phyloP scores from a whole-genome alignment of 2,888 invertebrate species.

The Laothoe populi region DNA sequence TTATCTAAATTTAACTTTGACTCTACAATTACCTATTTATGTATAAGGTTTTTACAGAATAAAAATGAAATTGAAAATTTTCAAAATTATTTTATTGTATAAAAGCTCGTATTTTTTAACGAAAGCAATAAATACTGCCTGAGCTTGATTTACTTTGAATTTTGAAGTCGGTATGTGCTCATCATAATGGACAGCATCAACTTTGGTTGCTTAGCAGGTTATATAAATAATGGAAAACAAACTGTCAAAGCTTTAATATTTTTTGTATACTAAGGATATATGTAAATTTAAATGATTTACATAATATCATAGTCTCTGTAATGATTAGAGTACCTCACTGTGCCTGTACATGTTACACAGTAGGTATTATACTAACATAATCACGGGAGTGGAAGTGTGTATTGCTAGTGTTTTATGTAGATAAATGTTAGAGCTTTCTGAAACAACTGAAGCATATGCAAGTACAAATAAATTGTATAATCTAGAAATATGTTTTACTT shows the following conservation, averaged over 20 bases:
- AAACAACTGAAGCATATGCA: constrained; percentile 17
- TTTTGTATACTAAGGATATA: constrained; percentile 3
- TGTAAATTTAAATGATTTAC: constrained; percentile 13
- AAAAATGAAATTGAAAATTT: constrained; percentile 51
- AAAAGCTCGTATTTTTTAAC: constrained; percentile 5
- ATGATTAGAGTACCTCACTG: neutral
- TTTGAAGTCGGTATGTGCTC: constrained; percentile 12
- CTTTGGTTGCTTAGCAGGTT: constrained; percentile 11
- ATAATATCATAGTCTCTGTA: neutral
- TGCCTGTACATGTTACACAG: constrained; percentile 14
- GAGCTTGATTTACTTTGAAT: constrained; percentile 2
- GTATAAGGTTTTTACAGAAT: constrained; percentile 83
- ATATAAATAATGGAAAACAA: constrained; percentile 11
- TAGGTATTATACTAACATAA: constrained; percentile 9
- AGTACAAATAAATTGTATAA: constrained; percentile 22
- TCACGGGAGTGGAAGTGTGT: constrained; percentile 2
- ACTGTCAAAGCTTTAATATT: constrained; percentile 16
- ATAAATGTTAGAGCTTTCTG: constrained; percentile 23
- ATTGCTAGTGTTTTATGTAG: constrained; percentile 14
- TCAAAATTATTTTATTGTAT: constrained; percentile 26
- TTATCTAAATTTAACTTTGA: constrained; percentile 61
- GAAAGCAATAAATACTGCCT: constrained; percentile 18
- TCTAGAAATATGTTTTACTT: constrained; percentile 6
- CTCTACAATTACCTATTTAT: constrained; percentile 67
- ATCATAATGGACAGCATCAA: neutral